Evolutionary conservation across 2,113 vertebrate genomes (phyloP).

Genomic region (Spilogale gracilis): DNA sequence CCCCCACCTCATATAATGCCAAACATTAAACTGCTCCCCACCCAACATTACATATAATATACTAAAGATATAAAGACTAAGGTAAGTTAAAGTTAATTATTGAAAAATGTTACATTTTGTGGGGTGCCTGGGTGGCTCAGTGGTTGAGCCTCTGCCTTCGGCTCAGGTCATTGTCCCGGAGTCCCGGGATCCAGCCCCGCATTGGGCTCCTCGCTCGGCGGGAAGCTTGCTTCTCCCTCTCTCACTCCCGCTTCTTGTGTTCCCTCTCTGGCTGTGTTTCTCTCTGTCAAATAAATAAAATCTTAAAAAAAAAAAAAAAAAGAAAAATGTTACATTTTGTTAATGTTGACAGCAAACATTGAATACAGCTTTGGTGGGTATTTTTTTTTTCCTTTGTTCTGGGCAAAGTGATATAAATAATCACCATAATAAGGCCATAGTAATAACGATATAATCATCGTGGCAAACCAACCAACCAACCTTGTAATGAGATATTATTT

Average conservation of each 20-base stretch:
- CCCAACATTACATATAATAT: neutral
- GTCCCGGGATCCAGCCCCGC: too few relatives aligned
- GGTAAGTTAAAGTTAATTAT: neutral
- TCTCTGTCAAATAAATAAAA: too few relatives aligned
- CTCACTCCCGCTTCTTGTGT: too few relatives aligned
- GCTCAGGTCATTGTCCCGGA: neutral
- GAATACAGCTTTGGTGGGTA: neutral
- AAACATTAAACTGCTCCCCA: neutral
- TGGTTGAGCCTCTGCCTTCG: too few relatives aligned
- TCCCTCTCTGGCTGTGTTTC: too few relatives aligned
- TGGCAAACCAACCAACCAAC: neutral
- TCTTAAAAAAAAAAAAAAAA: neutral
- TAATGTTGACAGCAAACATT: neutral
- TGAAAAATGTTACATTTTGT: slow-evolving; percentile 5
- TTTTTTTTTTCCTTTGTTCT: neutral
- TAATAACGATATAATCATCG: neutral
- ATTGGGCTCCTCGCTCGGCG: too few relatives aligned
- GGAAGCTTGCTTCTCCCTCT: too few relatives aligned
- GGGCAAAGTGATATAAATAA: neutral
- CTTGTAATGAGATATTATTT: neutral
- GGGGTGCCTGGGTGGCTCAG: too few relatives aligned
- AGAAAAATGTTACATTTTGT: slow-evolving; percentile 2
- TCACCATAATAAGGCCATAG: neutral
- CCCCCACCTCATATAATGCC: neutral
- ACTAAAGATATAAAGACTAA: neutral